phyloP scores from a whole-genome alignment of 2,113 vertebrate species.

The Hippopotamus amphibius region DNA sequence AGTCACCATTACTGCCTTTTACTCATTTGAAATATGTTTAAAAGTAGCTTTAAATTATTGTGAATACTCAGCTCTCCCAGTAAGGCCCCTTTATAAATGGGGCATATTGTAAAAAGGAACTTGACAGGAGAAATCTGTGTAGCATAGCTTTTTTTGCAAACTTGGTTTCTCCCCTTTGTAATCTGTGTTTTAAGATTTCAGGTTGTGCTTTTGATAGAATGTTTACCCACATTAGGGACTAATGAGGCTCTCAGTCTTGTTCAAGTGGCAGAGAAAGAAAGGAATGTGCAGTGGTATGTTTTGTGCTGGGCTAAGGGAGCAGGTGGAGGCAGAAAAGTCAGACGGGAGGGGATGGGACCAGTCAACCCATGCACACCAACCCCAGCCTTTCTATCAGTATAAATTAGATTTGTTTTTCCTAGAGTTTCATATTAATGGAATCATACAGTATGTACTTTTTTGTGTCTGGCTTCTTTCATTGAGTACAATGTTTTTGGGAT shows the following conservation, averaged over 20 bases:
- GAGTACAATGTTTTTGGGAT: background rate
- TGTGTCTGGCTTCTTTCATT: background rate
- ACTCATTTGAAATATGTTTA: conserved; percentile 13
- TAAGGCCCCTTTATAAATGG: background rate
- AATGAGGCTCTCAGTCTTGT: background rate
- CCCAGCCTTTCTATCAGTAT: background rate
- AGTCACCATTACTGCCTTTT: background rate
- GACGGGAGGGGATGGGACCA: background rate
- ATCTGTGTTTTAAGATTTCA: conserved; percentile 29
- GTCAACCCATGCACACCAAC: no score
- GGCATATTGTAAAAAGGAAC: background rate
- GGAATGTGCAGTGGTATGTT: background rate
- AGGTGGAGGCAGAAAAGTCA: background rate
- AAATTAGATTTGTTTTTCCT: conserved; percentile 13
- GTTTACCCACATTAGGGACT: background rate
- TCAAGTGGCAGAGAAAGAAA: background rate
- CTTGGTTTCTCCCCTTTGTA: background rate
- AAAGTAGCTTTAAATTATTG: conserved; percentile 22
- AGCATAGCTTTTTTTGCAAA: conserved; percentile 44
- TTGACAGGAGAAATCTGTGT: background rate
- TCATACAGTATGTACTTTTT: background rate
- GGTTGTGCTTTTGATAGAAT: background rate
- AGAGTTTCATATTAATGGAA: background rate
- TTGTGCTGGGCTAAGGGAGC: background rate
- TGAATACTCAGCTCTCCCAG: background rate